Conservation (phyloP, 2,797 vertebrate species). For the Sebastes elongatus region DNA sequence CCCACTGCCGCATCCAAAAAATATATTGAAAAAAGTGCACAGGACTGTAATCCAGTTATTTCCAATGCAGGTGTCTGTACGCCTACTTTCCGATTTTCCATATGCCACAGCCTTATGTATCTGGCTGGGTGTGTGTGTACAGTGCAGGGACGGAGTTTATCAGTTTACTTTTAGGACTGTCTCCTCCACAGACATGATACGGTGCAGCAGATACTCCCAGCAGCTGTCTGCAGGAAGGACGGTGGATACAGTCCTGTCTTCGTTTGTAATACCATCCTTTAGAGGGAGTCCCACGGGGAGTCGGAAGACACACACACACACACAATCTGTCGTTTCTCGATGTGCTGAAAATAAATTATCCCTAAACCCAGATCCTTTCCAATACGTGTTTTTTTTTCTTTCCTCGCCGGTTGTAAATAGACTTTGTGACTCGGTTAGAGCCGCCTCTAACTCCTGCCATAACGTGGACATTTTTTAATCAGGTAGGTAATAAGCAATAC, state of each 20-base stretch:
- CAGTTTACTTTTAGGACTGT: conserved; percentile 52
- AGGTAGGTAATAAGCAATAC: conserved; percentile 77
- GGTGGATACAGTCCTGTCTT: conserved; percentile 54
- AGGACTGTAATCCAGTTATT: conserved; percentile 48
- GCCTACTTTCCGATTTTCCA: conserved; percentile 41
- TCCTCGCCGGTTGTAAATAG: conserved; percentile 62
- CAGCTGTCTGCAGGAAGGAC: conserved; percentile 60
- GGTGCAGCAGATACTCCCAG: conserved; percentile 59
- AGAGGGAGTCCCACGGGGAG: conserved; percentile 40
- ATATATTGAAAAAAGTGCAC: conserved; percentile 3
- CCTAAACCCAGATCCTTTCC: conserved; percentile 36
- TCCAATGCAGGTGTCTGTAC: conserved; percentile 37
- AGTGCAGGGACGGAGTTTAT: conserved; percentile 48
- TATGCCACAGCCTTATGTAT: conserved; percentile 47
- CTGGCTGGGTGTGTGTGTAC: conserved; percentile 31
- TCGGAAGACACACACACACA: conserved; percentile 31
- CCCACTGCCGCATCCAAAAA: conserved; percentile 11
- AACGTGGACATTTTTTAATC: conserved; percentile 63
- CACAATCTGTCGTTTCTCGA: conserved; percentile 16
- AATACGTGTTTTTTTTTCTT: conserved; percentile 21
- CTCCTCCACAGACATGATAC: conserved; percentile 40
- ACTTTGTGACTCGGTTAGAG: conserved; percentile 61
- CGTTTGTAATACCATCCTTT: conserved; percentile 59
- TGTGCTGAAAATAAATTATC: conserved; percentile 53
- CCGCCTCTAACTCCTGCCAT: conserved; percentile 61